Evolutionary conservation across 2,888 invertebrate genomes (phyloP), one percentile per base, ranked within the genome.

Genomic region (Syrista parreyssii): DNA sequence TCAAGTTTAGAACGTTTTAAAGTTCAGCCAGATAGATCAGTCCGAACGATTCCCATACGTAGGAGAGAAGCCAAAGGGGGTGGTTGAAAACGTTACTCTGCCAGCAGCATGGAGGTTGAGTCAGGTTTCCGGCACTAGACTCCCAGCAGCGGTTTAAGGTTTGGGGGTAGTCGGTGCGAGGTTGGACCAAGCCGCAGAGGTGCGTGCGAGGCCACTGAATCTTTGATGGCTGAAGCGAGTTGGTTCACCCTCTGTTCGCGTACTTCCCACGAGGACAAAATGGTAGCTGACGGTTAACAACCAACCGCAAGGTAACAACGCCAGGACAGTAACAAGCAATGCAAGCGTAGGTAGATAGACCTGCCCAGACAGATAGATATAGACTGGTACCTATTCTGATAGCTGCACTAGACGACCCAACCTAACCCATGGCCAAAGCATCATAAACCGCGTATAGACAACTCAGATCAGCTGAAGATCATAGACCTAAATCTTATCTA

Each of bases 161-260:
- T 86, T 84, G 80, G 85, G 79, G 86, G 85, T 87, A 34, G 73
- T 34, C 73, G 85, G 84, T 82, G 84, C 82, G 86, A 85, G 86
- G 82, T 85, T 82, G 82, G 81, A 31, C 82, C 79, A 81, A 84
- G 84, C 86, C 85, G 82, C 86, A 87, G 85, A 84, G 86, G 79
- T 86, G 87, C 89, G 90, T 88, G 90, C 83, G 86, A 88, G 86
- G 80, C 81, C 84, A 80, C 83, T 90, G 90, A 90, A 90, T 90
- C 89, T 90, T 90, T 90, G 88, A 90, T 90, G 87, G 83, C 80
- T 79, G 82, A 86, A 86, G 83, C 82, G 86, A 84, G 81, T 82
- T 83, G 82, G 78, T 80, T 84, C 80, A 81, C 83, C 86, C 85
- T 85, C 80, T 35, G 35, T 76, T 77, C 75, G 33, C 78, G 79